Evolutionary conservation across 2,888 invertebrate species (phyloP), one percentile per base, ranked within the genome.

Genomic region (Brachyptera putata): DNA sequence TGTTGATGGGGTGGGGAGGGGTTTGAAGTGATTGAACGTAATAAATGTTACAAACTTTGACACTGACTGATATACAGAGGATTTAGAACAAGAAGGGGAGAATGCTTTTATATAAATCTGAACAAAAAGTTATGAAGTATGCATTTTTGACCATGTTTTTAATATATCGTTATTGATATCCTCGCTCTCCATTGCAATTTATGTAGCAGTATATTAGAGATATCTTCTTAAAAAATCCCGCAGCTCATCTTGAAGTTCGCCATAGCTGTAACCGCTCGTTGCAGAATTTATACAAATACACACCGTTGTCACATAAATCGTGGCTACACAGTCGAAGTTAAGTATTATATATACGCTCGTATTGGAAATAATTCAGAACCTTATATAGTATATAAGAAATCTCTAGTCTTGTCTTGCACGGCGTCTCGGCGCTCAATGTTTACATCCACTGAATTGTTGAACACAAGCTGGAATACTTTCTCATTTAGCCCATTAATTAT

Each of bases 341-440:
- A 13, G 21, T 5, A 24, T 24, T 24, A 48, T 21, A 48, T 16
- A 48, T 21, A 24, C 13, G 48, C n/a, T 24, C 7, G n/a, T 9
- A 48, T 48, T 5, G 48, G 22, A 48, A 48, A 48, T 48, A 48
- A 48, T 48, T 48, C 48, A 48, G 48, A n/a, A n/a, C n/a, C n/a
- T n/a, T n/a, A n/a, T 34, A n/a, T n/a, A n/a, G n/a, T n/a, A n/a
- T n/a, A n/a, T n/a, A n/a, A n/a, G n/a, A n/a, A n/a, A n/a, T n/a
- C n/a, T n/a, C n/a, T n/a, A n/a, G n/a, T n/a, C n/a, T n/a, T n/a
- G n/a, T n/a, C n/a, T n/a, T n/a, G n/a, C n/a, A n/a, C n/a, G n/a
- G n/a, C n/a, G n/a, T n/a, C n/a, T n/a, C n/a, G n/a, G n/a, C n/a
- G n/a, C n/a, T 3, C 41, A 41, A 3, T 7, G 41, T 16, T 37